Base-by-base conservation (phyloP, 2,113 vertebrate species). In the Hirundichthys speculiger region DNA sequence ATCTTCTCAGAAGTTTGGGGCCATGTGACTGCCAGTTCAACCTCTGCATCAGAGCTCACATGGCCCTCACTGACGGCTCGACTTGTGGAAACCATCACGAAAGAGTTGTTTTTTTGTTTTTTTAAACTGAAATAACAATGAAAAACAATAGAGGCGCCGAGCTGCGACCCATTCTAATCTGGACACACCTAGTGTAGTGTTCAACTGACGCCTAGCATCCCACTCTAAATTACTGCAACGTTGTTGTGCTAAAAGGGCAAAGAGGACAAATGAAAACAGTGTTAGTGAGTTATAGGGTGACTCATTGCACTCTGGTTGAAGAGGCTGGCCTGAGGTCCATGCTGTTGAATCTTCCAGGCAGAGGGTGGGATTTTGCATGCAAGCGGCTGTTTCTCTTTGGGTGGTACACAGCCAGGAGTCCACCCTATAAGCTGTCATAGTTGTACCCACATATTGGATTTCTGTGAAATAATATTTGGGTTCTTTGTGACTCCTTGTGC, bases 391-490 rank as follows among this genome's bases (percentile, higher is more conserved):
- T 42, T 14, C 85, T 73, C 65, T 14, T 80, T 89, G 84, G 89
- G 89, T 88, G 88, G 87, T 84, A 60, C 52, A 56, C 82, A 82
- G 47, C 58, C 5, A 73, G 79, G 51, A 30, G 70, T 77, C 80
- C 73, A 80, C 70, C 66, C 57, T 87, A 90, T 92, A 88, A 84
- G 68, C 82, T 89, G 85, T 90, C 79, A 82, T 73, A 71, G 85
- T 77, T 79, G 55, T 88, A 79, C 79, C 84, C 82, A 65, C 71
- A 80, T 89, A 87, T 88, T 91, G 56, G 68, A 82, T 88, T 89
- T 86, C 82, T 64, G 42, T 75, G 64, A 75, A 87, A 89, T 85
- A 91, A 91, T 92, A 88, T 92, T 91, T 90, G 56, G 64, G 22
- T 89, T 88, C 65, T 42, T 41, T 20, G 76, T 80, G 64, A 83